Base-by-base conservation (phyloP, 1,140 invertebrate species). In the Meloidogyne hapla region DNA sequence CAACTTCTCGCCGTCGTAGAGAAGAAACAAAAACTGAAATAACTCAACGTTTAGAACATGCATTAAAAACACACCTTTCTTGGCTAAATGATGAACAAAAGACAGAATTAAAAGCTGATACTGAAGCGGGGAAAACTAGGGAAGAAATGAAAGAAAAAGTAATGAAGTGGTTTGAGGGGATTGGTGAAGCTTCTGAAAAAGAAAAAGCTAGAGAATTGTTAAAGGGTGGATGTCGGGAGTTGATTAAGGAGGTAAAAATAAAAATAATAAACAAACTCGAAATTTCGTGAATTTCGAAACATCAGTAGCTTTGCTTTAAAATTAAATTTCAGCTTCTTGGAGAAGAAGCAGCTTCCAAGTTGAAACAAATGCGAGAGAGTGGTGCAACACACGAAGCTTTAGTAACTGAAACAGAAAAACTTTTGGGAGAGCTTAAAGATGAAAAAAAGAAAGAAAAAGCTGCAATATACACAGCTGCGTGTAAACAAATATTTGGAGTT, bases 11-110 rank as follows among this genome's bases (percentile, higher is more conserved):
- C 8, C 69, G 76, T 12, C 77, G 70, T 38, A 13, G 65, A 40
- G 28, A 78, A 23, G 28, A 77, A n/a, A n/a, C n/a, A 33, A 26
- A 63, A 45, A 23, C 42, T 23, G 1, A 68, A 18, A 4, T 0
- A 15, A 23, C 9, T n/a, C 26, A 77, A 23, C 69, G 18, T 21
- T 66, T 83, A 15, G 82, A 82, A 28, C 56, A 83, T 33, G 83
- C 73, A 21, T 62, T 82, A 13, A 80, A 82, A 42, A 76, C 71
- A 23, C 83, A 83, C 74, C 68, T 83, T 62, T 48, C 25, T 33
- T 83, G 81, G 81, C 56, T 83, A 8, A 83, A 48, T 18, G 71
- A 82, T 45, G 66, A 78, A 15, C 80, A 80, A 56, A 82, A 80
- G 33, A 8, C 74, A 12, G 61, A 79, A 26, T 38, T 80, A 13